These are phyloP conservation scores for Penaeus indicus DNA, from an alignment of 1,140 invertebrate species.

Conservation along the genomic window DNA sequence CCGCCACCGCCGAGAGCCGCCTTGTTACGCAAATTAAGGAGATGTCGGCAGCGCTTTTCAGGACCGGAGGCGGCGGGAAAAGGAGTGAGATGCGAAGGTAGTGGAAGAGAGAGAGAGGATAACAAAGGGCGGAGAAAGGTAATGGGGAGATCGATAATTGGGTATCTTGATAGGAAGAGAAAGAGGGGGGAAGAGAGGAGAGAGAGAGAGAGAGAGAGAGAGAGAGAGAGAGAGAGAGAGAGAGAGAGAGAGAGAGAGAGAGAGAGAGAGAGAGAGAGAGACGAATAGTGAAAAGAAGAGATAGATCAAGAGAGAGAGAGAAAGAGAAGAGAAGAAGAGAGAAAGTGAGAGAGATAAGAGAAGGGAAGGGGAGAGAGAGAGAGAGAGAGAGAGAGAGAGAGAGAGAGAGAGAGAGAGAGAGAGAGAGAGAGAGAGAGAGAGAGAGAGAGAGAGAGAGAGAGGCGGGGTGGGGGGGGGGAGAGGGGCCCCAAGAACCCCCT, in stretches of 20 bases:
- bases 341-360: neutral
- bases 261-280: neutral
- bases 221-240: neutral
- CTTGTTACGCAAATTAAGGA: too few relatives aligned
- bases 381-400: neutral
- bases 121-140: too few relatives aligned
- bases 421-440: conserved; percentile 14
- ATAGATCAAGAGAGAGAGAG: neutral
- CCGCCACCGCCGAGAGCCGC: too few relatives aligned
- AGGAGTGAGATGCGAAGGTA: too few relatives aligned
- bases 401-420: neutral
- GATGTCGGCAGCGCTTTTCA: too few relatives aligned
- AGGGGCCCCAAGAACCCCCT: neutral
- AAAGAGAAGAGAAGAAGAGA: neutral
- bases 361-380: neutral
- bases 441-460: neutral
- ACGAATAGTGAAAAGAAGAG: neutral
- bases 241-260: neutral
- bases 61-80: too few relatives aligned
- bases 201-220: neutral
- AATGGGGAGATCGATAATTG: too few relatives aligned
- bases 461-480: neutral
- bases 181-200: too few relatives aligned
- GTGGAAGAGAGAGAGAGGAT: too few relatives aligned
- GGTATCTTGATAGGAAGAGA: too few relatives aligned